Evolutionary conservation across 2,888 invertebrate species (phyloP), one percentile per base, ranked within the genome.

Genomic region (Nomada fabriciana): DNA sequence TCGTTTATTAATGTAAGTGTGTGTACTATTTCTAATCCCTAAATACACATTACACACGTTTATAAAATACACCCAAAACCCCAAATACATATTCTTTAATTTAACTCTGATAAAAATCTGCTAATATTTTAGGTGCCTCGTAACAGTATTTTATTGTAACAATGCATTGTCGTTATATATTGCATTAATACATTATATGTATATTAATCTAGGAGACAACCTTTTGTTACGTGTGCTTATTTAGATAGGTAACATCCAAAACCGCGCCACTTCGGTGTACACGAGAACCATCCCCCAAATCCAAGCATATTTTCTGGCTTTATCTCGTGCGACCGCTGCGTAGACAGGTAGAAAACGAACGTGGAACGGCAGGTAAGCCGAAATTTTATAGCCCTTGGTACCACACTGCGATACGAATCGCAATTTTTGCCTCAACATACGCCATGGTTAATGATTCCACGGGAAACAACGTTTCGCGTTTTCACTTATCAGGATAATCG

Each of bases 251-350:
- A 64, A 55, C 64, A 59, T 53, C 2, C 11, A 53, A 60, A 82
- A 76, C 43, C 52, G 60, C 50, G 60, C 55, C 87, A 72, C 65
- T 63, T 59, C 61, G 57, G 71, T 63, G 70, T 74, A 59, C 59
- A 63, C 63, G 73, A 20, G 60, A 71, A 11, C 5, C 23, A 73
- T 55, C 65, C 69, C 42, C 64, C 15, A 82, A 86, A 86, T 80
- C 75, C 82, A 36, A 76, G 23, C 83, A 76, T 87, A 87, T 78
- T 87, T 86, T 50, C 71, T 42, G 77, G 71, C 47, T 85, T 87
- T 87, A 86, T 87, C 86, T 85, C 53, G 29, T n/a, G 73, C 55
- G 72, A 74, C 76, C 20, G 83, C 55, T 42, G 61, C 74, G 83
- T 71, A 80, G 80, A 65, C 80, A 74, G 60, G 36, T 69, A 65